These are phyloP conservation scores for Dasyprocta punctata DNA, from an alignment of 2,113 vertebrate species.

Conservation along the genomic window DNA sequence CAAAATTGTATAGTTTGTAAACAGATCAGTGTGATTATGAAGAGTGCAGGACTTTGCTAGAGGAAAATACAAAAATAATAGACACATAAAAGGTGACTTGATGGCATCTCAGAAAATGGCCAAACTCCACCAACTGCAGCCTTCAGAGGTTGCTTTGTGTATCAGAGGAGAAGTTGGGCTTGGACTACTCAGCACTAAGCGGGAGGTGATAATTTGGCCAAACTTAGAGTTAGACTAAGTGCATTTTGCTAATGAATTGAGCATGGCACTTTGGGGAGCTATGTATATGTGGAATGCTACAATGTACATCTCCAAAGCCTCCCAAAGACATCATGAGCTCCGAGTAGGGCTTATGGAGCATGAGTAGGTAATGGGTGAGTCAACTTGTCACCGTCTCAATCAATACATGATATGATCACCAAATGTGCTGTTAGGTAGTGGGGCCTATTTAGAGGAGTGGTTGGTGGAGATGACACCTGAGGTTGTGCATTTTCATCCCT, in stretches of 20 bases:
- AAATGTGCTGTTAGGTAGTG: rapidly evolving
- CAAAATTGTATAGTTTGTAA: neutral
- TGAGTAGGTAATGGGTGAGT: rapidly evolving
- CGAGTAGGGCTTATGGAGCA: neutral
- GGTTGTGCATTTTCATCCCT: neutral
- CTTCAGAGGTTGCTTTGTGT: neutral
- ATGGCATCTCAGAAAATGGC: neutral
- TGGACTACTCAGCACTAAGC: neutral
- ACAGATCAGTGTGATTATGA: neutral
- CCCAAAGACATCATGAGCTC: neutral
- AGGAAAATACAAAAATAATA: neutral
- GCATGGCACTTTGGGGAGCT: no score
- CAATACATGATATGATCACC: neutral
- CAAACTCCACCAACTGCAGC: neutral
- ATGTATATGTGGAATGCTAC: neutral
- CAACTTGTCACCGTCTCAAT: neutral
- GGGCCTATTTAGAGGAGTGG: neutral
- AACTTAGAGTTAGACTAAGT: neutral
- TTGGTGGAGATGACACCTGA: no score
- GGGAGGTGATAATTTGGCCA: neutral
- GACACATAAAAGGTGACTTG: neutral
- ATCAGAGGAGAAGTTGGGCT: neutral
- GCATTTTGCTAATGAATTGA: neutral
- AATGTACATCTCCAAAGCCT: neutral
- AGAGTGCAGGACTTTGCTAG: neutral